Conservation (phyloP, 1,140 invertebrate genomes). For the Drosophila guanche region DNA sequence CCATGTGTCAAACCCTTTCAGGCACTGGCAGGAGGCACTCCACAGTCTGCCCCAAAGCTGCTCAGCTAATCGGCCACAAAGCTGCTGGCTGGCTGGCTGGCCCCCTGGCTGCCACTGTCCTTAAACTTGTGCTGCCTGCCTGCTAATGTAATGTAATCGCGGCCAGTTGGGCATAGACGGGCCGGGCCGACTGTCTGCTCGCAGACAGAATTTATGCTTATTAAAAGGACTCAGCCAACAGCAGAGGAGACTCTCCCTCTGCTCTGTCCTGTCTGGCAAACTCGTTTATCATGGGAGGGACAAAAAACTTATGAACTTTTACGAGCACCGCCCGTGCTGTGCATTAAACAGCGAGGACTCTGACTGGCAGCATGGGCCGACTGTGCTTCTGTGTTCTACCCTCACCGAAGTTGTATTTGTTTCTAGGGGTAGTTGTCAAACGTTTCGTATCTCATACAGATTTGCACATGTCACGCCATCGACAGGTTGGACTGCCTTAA, state of each 20-base stretch:
- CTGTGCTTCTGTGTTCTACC: conserved; percentile 14
- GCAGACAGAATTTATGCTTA: conserved; percentile 70
- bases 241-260: no score
- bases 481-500: conserved; percentile 47
- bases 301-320: conserved; percentile 52
- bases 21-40: background rate
- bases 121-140: conserved; percentile 16
- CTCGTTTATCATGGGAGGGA: conserved; percentile 53
- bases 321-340: conserved; percentile 15
- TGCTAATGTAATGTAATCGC: conserved; percentile 56
- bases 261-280: conserved; percentile 5
- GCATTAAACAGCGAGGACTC: conserved; percentile 37
- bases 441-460: conserved; percentile 24
- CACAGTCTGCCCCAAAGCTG: conserved; percentile 8
- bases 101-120: background rate
- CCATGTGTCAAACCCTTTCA: conserved; percentile 34
- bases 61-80: conserved; percentile 61
- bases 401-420: conserved; percentile 50
- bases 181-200: no score
- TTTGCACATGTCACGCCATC: conserved; percentile 56
- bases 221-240: conserved; percentile 46
- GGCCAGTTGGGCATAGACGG: conserved; percentile 41
- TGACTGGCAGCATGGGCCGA: background rate
- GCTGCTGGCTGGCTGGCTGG: conserved; percentile 7
- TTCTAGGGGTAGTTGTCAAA: conserved; percentile 49